Conservation (phyloP, 2,797 vertebrate genomes). For the Hydrophis major region DNA sequence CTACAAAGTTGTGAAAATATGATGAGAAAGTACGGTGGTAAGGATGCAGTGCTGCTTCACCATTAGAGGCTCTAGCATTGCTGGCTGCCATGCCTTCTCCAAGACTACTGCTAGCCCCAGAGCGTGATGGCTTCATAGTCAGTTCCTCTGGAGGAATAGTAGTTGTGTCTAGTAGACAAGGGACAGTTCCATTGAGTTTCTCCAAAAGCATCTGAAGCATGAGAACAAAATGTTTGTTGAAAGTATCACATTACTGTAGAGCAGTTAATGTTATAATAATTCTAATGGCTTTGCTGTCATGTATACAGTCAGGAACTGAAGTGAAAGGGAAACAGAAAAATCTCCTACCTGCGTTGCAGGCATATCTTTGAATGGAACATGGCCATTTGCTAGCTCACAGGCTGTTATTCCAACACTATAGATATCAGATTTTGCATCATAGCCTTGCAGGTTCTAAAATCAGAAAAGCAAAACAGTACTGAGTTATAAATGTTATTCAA, state of each 20-base stretch:
- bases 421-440: slow-evolving; percentile 95
- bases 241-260: neutral
- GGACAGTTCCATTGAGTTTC: slow-evolving; percentile 94
- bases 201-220: slow-evolving; percentile 90
- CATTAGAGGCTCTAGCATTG: slow-evolving; percentile 80
- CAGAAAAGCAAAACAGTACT: slow-evolving; percentile 2
- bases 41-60: slow-evolving; percentile 84
- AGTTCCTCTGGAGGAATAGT: slow-evolving; percentile 95
- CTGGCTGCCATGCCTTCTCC: slow-evolving; percentile 78
- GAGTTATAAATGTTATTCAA: neutral
- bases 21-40: slow-evolving; percentile 92
- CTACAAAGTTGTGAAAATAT: slow-evolving; percentile 92
- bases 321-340: neutral
- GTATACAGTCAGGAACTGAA: neutral
- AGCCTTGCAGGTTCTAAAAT: slow-evolving; percentile 91
- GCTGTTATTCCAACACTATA: slow-evolving; percentile 98
- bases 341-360: slow-evolving; percentile 88
- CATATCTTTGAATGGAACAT: slow-evolving; percentile 99
- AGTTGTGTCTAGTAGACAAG: slow-evolving; percentile 92
- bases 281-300: neutral
- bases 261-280: neutral
- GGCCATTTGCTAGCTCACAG: slow-evolving; percentile 96
- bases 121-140: slow-evolving; percentile 86
- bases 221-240: neutral
- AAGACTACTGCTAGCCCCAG: slow-evolving; percentile 82